Percentiles rank a stretch among this genome's conserved stretches.
phyloP scores from a whole-genome alignment of 2,113 vertebrate species.

The Cinclus cinclus region DNA sequence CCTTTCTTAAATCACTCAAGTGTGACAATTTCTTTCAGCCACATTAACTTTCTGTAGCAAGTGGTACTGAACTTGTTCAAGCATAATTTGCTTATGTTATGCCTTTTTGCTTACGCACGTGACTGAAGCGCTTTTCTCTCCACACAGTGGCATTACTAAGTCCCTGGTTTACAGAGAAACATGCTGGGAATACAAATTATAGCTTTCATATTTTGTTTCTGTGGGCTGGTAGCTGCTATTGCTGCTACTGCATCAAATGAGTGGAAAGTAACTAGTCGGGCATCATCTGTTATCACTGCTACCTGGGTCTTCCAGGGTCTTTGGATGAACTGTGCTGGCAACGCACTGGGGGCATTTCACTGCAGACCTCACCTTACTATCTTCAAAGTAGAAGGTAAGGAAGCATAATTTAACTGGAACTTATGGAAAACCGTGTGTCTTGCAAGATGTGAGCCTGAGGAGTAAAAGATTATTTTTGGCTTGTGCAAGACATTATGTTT shows the following conservation, averaged over 20 bases:
- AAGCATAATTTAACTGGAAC: neutral
- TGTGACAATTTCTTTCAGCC: conserved; percentile 59
- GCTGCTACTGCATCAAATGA: conserved; percentile 88
- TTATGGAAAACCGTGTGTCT: neutral
- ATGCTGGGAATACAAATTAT: conserved; percentile 88
- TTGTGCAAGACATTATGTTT: neutral
- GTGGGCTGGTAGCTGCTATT: conserved; percentile 85
- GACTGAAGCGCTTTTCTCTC: conserved; percentile 4
- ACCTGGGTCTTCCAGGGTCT: conserved; percentile 95
- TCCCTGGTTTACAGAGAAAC: conserved; percentile 3
- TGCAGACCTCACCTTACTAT: conserved; percentile 89
- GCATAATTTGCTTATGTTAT: conserved; percentile 57
- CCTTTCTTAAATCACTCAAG: conserved; percentile 29
- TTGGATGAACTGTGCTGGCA: conserved; percentile 94
- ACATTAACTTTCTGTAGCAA: conserved; percentile 52
- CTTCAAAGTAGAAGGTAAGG: conserved; percentile 87
- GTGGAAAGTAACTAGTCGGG: conserved; percentile 90
- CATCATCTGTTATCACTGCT: conserved; percentile 91
- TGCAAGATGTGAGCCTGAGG: neutral
- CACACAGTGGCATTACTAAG: conserved; percentile 18
- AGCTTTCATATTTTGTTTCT: conserved; percentile 82
- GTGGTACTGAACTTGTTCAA: conserved; percentile 51
- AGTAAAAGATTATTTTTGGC: neutral
- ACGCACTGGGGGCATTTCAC: conserved; percentile 89
- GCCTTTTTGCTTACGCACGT: conserved; percentile 64